Conservation (phyloP, 2,888 invertebrate genomes). For the Syrphus vitripennis region DNA sequence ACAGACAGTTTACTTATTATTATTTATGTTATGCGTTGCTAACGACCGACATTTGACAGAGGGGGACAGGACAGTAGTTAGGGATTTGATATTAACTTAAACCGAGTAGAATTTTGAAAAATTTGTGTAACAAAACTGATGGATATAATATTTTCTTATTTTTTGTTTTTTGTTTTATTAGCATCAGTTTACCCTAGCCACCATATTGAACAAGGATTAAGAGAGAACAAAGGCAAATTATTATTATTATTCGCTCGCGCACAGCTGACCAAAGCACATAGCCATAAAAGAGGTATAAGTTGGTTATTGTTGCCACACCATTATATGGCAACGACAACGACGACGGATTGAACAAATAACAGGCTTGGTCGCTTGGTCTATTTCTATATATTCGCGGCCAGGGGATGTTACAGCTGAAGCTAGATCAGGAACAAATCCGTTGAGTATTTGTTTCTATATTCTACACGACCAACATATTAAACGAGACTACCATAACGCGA, state of each 20-base stretch:
- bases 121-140: background rate
- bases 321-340: conserved; percentile 38
- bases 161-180: background rate
- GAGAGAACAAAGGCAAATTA: conserved; percentile 24
- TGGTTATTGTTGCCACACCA: conserved; percentile 24
- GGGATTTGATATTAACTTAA: conserved; percentile 36
- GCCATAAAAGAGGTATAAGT: background rate
- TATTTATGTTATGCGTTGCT: background rate
- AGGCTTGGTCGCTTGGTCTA: conserved; percentile 43
- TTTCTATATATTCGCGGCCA: background rate
- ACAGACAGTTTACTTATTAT: conserved; percentile 10
- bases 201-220: background rate
- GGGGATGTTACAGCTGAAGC: background rate
- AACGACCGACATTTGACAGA: background rate
- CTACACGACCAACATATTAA: conserved; percentile 38
- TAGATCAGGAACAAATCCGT: background rate
- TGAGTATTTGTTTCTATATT: conserved; percentile 39
- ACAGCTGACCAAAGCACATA: conserved; percentile 44
- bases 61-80: background rate
- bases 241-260: conserved; percentile 3
- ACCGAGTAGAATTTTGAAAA: conserved; percentile 1
- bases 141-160: background rate
- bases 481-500: conserved; percentile 58
- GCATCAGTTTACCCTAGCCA: background rate
- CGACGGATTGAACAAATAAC: conserved; percentile 59